phyloP scores from a whole-genome alignment of 1,140 invertebrate genomes.

The Halyomorpha halys region DNA sequence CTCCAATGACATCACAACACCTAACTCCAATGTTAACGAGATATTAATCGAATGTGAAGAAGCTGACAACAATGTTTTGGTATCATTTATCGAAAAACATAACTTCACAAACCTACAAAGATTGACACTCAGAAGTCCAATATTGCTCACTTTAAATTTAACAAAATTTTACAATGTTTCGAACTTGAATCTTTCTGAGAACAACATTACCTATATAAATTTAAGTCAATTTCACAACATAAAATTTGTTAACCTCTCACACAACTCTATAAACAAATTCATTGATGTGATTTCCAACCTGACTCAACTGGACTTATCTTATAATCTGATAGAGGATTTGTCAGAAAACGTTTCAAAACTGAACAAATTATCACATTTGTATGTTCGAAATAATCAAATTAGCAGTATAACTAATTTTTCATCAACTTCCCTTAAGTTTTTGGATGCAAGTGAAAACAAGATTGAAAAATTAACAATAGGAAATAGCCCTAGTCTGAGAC shows the following conservation, averaged over 20 bases:
- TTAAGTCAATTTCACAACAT: slow-evolving; percentile 8
- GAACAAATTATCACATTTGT: slow-evolving; percentile 17
- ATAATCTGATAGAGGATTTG: slow-evolving; percentile 19
- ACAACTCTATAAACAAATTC: slow-evolving; percentile 19
- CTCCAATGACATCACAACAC: not conserved
- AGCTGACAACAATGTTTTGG: not conserved
- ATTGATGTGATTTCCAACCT: slow-evolving; percentile 18
- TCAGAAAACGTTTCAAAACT: slow-evolving; percentile 9
- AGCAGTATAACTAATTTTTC: slow-evolving; percentile 20
- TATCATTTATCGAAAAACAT: not conserved
- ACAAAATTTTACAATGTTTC: slow-evolving; percentile 16
- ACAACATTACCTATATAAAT: slow-evolving; percentile 13
- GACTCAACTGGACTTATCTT: slow-evolving; percentile 21
- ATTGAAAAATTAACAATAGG: slow-evolving; percentile 14
- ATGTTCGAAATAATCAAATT: slow-evolving; percentile 20
- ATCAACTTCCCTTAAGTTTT: slow-evolving; percentile 11
- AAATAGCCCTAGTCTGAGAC: slow-evolving; percentile 15
- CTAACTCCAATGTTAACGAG: not conserved
- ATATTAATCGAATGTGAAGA: not conserved
- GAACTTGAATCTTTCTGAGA: slow-evolving; percentile 16
- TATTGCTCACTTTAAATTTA: slow-evolving; percentile 2
- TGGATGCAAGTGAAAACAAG: slow-evolving; percentile 21
- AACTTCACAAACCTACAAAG: slow-evolving; percentile 12
- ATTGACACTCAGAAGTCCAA: not conserved
- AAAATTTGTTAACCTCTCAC: slow-evolving; percentile 18